phyloP scores from a whole-genome alignment of 2,797 vertebrate species.

The Enteromius unitaeniatus region DNA sequence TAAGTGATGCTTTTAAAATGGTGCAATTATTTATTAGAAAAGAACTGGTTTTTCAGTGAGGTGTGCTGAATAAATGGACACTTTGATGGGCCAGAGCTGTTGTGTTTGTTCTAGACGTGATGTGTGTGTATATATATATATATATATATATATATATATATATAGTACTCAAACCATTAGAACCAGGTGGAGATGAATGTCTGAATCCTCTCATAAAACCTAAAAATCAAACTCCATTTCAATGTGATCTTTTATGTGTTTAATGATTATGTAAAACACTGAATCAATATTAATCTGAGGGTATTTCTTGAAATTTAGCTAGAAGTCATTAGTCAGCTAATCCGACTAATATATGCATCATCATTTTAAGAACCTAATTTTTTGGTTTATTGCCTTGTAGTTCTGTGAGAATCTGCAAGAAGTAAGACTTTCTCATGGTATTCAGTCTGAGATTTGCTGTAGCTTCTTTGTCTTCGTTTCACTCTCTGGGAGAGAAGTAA shows the following conservation, averaged over 20 bases:
- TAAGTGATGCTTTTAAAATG: slow-evolving; percentile 16
- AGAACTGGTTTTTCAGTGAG: slow-evolving; percentile 1
- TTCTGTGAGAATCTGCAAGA: background rate
- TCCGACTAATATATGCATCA: background rate
- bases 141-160: too few relatives aligned
- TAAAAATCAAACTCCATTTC: background rate
- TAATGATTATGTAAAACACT: background rate
- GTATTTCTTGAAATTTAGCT: background rate
- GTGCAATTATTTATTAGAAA: background rate
- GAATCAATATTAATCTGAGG: background rate
- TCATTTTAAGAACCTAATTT: background rate
- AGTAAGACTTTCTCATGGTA: background rate
- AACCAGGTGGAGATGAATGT: background rate
- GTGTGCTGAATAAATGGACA: background rate
- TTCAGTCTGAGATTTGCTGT: background rate
- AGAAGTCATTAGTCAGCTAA: background rate
- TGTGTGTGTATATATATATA: too few relatives aligned
- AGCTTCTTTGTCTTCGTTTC: background rate
- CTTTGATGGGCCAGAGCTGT: background rate
- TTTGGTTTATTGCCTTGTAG: background rate
- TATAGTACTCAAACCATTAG: background rate
- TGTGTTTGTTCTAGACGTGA: background rate
- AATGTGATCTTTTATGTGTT: background rate
- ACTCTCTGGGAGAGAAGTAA: background rate
- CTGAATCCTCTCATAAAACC: background rate